Conservation (phyloP, 2,113 vertebrate genomes). For the Ochotona curzoniae region DNA sequence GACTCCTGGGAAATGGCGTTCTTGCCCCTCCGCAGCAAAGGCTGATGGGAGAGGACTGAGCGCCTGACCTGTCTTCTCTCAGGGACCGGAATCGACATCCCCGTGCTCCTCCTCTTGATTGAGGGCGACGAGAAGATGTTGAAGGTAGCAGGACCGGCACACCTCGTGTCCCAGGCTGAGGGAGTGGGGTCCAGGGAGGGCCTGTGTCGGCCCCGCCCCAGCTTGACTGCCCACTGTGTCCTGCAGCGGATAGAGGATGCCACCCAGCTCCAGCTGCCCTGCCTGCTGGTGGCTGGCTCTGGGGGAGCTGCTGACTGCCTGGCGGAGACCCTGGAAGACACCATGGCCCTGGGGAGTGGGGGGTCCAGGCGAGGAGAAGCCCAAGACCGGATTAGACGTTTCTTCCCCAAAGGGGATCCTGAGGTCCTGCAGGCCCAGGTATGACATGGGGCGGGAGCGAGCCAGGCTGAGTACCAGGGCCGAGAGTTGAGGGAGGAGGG, state of each 20-base stretch:
- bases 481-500: neutral
- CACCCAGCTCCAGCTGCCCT: conserved; percentile 88
- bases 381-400: conserved; percentile 38
- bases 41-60: neutral
- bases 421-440: conserved; percentile 76
- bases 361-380: conserved; percentile 70
- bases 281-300: conserved; percentile 89
- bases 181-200: neutral
- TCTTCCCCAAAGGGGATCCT: conserved; percentile 69
- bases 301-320: conserved; percentile 91
- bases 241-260: conserved; percentile 89
- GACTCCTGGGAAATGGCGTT: conserved; percentile 18
- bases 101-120: conserved; percentile 92
- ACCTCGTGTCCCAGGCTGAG: neutral
- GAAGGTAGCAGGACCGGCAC: conserved; percentile 83
- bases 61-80: neutral
- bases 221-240: neutral
- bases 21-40: neutral
- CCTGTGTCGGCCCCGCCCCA: no score
- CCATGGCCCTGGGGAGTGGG: conserved; percentile 73
- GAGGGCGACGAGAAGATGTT: conserved; percentile 89
- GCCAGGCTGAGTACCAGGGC: neutral
- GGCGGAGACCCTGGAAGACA: conserved; percentile 88
- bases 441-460: neutral
- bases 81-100: conserved; percentile 94